Evolutionary conservation across 2,797 vertebrate genomes (phyloP).

Genomic region (Lagocephalus sceleratus): DNA sequence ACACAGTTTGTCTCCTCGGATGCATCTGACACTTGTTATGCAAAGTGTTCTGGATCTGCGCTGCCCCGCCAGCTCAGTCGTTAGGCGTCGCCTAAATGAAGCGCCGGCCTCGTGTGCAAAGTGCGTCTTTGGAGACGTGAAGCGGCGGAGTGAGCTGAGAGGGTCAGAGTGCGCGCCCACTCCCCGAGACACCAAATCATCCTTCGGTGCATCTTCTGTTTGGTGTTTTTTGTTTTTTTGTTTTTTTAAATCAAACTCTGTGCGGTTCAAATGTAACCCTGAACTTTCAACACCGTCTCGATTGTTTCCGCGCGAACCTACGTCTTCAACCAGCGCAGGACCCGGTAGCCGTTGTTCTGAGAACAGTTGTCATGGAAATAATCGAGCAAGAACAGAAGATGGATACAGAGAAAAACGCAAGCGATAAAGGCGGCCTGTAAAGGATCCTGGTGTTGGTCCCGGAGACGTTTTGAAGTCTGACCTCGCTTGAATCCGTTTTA

Average conservation of each 20-base stretch:
- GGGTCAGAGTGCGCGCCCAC: too few species aligned
- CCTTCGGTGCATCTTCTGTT: too few species aligned
- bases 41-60: background rate
- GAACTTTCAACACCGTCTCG: background rate
- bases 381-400: constrained; percentile 16
- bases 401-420: constrained; percentile 23
- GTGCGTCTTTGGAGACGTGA: background rate
- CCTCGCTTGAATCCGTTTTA: background rate
- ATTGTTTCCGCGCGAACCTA: constrained; percentile 3
- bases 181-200: too few species aligned
- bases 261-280: too few species aligned
- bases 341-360: constrained; percentile 21
- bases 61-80: background rate
- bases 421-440: background rate
- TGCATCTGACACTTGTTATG: constrained; percentile 3
- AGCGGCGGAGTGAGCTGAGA: too few species aligned
- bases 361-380: constrained; percentile 45
- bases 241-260: too few species aligned
- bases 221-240: too few species aligned
- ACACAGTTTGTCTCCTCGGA: constrained; percentile 13
- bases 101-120: background rate
- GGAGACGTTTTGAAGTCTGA: constrained; percentile 10
- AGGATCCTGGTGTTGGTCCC: background rate
- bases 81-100: background rate
- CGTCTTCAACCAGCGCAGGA: constrained; percentile 6